Evolutionary conservation across 2,888 invertebrate species (phyloP).

Genomic region (Hipparchia semele): DNA sequence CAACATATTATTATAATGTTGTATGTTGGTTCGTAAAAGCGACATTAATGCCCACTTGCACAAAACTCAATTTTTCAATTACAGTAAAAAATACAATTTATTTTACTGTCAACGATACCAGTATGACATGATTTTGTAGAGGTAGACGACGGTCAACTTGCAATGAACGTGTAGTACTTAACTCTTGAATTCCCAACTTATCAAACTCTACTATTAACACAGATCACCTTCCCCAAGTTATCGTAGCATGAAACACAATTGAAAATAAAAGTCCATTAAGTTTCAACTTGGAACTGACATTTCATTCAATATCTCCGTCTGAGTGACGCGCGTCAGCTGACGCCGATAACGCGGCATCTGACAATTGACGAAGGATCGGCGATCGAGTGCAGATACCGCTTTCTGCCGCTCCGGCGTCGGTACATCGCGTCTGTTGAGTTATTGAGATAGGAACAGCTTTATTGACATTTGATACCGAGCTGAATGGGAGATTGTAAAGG

Average conservation of each 20-base stretch:
- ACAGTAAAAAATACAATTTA: too few relatives aligned
- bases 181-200: constrained; percentile 1
- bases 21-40: too few relatives aligned
- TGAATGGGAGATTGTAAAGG: constrained; percentile 15
- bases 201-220: constrained; percentile 12
- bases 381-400: constrained; percentile 41
- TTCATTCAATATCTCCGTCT: constrained; percentile 58
- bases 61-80: too few relatives aligned
- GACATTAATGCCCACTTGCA: too few relatives aligned
- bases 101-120: too few relatives aligned
- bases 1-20: too few relatives aligned
- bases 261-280: constrained; percentile 43
- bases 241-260: constrained; percentile 26
- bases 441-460: constrained; percentile 20
- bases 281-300: constrained; percentile 54
- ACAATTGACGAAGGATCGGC: constrained; percentile 71
- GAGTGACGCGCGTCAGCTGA: constrained; percentile 63
- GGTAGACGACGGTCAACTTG: too few relatives aligned
- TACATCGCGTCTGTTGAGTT: constrained; percentile 21
- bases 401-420: constrained; percentile 31
- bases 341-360: constrained; percentile 63
- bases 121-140: too few relatives aligned
- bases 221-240: constrained; percentile 25
- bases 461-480: constrained; percentile 22
- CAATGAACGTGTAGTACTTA: too few relatives aligned